Conservation (phyloP, 2,888 invertebrate species). For the Drosophila hawaiiensis region DNA sequence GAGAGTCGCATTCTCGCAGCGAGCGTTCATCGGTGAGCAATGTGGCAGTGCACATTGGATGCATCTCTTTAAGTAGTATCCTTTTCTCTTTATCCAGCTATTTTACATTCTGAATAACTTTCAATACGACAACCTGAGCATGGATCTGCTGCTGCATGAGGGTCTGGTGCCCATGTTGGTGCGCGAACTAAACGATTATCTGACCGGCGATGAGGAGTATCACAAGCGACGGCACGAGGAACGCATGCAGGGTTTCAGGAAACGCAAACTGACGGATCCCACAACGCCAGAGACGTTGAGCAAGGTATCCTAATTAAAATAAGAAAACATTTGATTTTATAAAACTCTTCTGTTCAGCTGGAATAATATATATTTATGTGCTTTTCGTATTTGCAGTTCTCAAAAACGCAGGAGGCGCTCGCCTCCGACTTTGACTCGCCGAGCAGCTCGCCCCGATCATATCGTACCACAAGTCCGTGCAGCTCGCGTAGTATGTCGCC, state of each 20-base stretch:
- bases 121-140: constrained; percentile 85
- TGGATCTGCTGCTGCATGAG: constrained; percentile 86
- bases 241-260: constrained; percentile 76
- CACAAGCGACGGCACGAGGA: constrained; percentile 83
- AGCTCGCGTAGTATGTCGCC: constrained; percentile 85
- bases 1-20: constrained; percentile 77
- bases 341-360: background rate
- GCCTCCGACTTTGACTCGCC: constrained; percentile 83
- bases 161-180: constrained; percentile 86
- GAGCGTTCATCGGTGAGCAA: constrained; percentile 81
- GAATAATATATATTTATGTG: background rate
- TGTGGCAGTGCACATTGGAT: background rate
- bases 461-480: constrained; percentile 83
- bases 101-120: constrained; percentile 86
- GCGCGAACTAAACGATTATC: constrained; percentile 84
- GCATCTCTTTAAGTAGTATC: background rate
- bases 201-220: constrained; percentile 83
- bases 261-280: constrained; percentile 79
- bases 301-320: constrained; percentile 63
- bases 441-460: constrained; percentile 82
- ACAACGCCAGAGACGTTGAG: constrained; percentile 60
- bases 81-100: constrained; percentile 53
- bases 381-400: constrained; percentile 49
- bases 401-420: constrained; percentile 76
- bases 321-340: background rate